These are phyloP conservation scores for Epirrita christyi DNA, from an alignment of 2,888 invertebrate genomes.

Conservation along the genomic window DNA sequence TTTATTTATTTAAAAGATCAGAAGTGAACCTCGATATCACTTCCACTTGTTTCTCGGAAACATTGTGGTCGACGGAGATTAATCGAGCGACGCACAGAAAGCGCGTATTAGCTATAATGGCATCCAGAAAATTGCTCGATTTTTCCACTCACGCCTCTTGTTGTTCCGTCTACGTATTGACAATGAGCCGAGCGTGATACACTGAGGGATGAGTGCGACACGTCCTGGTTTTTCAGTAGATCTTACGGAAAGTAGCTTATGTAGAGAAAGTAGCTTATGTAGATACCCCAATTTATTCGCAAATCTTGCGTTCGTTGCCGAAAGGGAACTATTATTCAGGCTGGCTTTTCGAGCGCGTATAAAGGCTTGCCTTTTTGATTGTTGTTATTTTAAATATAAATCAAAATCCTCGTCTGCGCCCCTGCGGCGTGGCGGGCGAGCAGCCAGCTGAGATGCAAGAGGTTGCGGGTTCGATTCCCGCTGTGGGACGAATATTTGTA, in stretches of 20 bases:
- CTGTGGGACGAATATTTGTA: too few species aligned
- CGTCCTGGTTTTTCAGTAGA: constrained; percentile 38
- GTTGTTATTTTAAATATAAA: background rate
- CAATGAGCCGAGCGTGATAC: constrained; percentile 63
- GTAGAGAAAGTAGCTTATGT: constrained; percentile 28
- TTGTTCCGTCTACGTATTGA: constrained; percentile 69
- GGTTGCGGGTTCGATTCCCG: too few species aligned
- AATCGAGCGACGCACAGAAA: constrained; percentile 72
- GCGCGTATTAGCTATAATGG: constrained; percentile 79
- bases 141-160: constrained; percentile 73
- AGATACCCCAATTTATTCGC: constrained; percentile 39
- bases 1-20: too few species aligned
- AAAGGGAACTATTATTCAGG: constrained; percentile 14
- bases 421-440: too few species aligned
- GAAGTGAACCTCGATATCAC: constrained; percentile 13
- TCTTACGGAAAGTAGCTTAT: constrained; percentile 40
- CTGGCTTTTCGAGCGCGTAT: constrained; percentile 8
- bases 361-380: constrained; percentile 3
- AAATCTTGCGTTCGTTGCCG: constrained; percentile 33
- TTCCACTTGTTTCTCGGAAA: constrained; percentile 41
- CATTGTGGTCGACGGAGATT: constrained; percentile 78
- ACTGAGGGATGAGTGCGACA: constrained; percentile 46
- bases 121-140: constrained; percentile 79
- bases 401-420: too few species aligned
- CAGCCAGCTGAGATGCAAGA: too few species aligned